These are phyloP conservation scores for Carcinoscorpius rotundicauda DNA, from an alignment of 1,140 invertebrate genomes.

Conservation along the genomic window DNA sequence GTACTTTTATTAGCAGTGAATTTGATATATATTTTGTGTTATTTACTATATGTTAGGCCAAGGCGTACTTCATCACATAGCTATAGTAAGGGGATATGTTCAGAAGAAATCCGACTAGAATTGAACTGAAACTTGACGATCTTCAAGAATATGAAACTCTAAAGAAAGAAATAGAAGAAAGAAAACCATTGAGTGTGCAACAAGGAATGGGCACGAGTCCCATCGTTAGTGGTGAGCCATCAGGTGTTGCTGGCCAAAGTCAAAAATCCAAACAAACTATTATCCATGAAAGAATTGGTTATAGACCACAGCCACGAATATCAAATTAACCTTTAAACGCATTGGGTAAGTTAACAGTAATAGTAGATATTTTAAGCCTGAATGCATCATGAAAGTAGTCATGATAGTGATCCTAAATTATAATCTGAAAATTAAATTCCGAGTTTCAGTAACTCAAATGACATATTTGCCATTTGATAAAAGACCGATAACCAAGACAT, in stretches of 20 bases:
- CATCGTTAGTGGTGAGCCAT: slow-evolving; percentile 29
- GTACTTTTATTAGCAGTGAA: too few species aligned
- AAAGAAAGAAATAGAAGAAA: slow-evolving; percentile 25
- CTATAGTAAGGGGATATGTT: slow-evolving; percentile 42
- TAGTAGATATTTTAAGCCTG: too few species aligned
- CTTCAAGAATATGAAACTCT: slow-evolving; percentile 51
- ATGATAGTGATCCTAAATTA: too few species aligned
- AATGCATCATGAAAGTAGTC: too few species aligned
- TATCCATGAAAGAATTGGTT: slow-evolving; percentile 51
- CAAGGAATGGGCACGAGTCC: slow-evolving; percentile 5
- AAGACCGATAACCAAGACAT: too few species aligned
- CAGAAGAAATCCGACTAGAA: slow-evolving; percentile 56
- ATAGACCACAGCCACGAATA: slow-evolving; percentile 33
- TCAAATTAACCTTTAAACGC: slow-evolving; percentile 5
- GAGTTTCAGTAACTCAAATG: too few species aligned
- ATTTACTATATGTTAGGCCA: too few species aligned
- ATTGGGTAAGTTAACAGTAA: too few species aligned
- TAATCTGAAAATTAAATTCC: too few species aligned
- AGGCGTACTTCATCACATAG: too few species aligned
- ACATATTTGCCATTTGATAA: too few species aligned
- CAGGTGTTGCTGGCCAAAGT: slow-evolving; percentile 19
- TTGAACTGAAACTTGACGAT: slow-evolving; percentile 61
- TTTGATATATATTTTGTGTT: too few species aligned
- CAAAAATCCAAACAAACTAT: slow-evolving; percentile 44
- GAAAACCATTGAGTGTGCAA: slow-evolving; percentile 20